Conservation (phyloP, 2,113 vertebrate species). For the Monopterus albus region DNA sequence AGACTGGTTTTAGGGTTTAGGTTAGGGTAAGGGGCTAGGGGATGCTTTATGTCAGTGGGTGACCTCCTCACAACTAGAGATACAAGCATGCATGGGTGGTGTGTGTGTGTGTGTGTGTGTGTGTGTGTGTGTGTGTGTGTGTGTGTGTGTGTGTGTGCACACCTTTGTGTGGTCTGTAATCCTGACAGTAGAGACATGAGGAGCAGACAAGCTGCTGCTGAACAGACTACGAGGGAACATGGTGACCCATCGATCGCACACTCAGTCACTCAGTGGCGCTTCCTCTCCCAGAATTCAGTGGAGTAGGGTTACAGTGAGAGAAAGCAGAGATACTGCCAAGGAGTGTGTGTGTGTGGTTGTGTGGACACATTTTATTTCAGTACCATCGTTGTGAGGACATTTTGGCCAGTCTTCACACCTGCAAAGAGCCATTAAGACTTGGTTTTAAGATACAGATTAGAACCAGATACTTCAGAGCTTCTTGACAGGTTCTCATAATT, state of each 20-base stretch:
- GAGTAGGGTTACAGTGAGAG: conserved; percentile 59
- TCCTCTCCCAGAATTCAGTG: conserved; percentile 46
- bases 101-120: neutral
- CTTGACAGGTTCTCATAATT: too few species aligned
- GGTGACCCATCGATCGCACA: conserved; percentile 62
- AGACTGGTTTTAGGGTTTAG: too few species aligned
- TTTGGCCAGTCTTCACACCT: too few species aligned
- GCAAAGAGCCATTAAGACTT: too few species aligned
- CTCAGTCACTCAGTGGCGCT: neutral
- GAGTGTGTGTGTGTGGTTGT: neutral
- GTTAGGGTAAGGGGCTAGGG: too few species aligned
- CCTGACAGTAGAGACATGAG: conserved; percentile 32
- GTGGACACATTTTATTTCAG: too few species aligned
- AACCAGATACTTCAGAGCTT: too few species aligned
- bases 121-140: neutral
- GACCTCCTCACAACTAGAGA: too few species aligned
- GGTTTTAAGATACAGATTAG: too few species aligned
- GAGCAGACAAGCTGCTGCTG: conserved; percentile 50
- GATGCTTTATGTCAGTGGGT: too few species aligned
- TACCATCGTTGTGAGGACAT: too few species aligned
- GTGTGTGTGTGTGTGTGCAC: neutral
- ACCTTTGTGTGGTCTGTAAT: neutral
- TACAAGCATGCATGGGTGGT: too few species aligned
- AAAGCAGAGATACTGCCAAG: conserved; percentile 20
- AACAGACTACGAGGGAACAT: conserved; percentile 68